Conservation (phyloP, 2,888 invertebrate species). For the Dermolepida albohirtum region DNA sequence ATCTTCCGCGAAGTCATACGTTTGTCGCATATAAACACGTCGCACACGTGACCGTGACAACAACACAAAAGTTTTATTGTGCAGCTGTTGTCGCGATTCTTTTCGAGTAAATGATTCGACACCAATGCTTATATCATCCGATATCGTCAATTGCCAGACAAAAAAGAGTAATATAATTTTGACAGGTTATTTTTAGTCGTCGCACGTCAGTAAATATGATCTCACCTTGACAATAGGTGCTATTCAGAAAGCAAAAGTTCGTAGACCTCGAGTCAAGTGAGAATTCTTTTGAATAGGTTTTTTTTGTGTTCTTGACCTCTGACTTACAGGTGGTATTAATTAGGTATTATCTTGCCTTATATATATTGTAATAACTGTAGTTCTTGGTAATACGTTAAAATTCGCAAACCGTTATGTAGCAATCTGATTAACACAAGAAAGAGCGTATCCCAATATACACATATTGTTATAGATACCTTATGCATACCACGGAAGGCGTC, state of each 20-base stretch:
- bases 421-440: too few relatives aligned
- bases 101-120: slow-evolving; percentile 1
- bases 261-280: slow-evolving; percentile 28
- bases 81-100: not conserved
- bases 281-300: slow-evolving; percentile 23
- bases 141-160: not conserved
- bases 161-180: slow-evolving; percentile 2
- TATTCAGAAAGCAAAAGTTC: slow-evolving; percentile 37
- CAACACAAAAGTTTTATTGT: slow-evolving; percentile 10
- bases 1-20: too few relatives aligned
- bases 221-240: slow-evolving; percentile 29
- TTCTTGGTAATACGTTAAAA: not conserved
- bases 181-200: slow-evolving; percentile 4
- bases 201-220: slow-evolving; percentile 13
- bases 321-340: slow-evolving; percentile 34
- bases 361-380: slow-evolving; percentile 17
- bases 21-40: too few relatives aligned
- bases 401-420: slow-evolving; percentile 2
- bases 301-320: slow-evolving; percentile 33
- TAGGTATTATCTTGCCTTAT: slow-evolving; percentile 13
- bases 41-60: not conserved
- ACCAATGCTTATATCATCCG: not conserved
- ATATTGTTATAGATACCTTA: too few relatives aligned
- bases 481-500: too few relatives aligned
- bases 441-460: too few relatives aligned